These are phyloP conservation scores for Lithobates sylvaticus DNA, from an alignment of 2,797 vertebrate genomes.

Conservation along the genomic window DNA sequence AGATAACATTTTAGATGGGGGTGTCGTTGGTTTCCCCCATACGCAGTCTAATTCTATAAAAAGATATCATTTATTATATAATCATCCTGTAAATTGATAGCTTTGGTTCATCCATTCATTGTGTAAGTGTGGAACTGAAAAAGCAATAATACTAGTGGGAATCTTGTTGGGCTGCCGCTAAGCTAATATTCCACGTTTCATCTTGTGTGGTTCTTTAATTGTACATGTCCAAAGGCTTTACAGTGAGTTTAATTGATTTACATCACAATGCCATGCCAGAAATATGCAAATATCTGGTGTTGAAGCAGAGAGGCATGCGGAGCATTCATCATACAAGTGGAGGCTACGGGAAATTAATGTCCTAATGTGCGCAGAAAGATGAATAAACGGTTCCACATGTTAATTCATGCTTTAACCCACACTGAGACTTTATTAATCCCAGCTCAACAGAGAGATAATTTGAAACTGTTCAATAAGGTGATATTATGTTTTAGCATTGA, in stretches of 20 bases:
- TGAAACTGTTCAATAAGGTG: conserved; percentile 84
- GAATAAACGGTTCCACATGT: conserved; percentile 67
- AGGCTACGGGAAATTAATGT: conserved; percentile 59
- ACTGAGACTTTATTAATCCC: conserved; percentile 81
- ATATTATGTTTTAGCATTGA: conserved; percentile 86
- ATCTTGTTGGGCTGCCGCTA: background rate
- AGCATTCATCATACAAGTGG: conserved; percentile 50
- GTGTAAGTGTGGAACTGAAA: background rate
- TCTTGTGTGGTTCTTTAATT: conserved; percentile 52
- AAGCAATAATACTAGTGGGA: conserved; percentile 12
- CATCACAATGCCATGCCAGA: conserved; percentile 37
- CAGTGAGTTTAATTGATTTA: conserved; percentile 47
- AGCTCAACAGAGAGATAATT: conserved; percentile 81
- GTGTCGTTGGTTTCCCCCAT: background rate
- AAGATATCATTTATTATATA: background rate
- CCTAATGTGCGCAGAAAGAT: conserved; percentile 44
- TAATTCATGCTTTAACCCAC: conserved; percentile 67
- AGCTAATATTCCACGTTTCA: conserved; percentile 38
- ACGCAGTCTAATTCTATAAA: background rate
- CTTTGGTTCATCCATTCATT: background rate
- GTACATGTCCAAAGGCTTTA: conserved; percentile 43
- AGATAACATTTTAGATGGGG: background rate
- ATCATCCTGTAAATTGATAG: background rate
- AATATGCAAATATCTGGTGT: conserved; percentile 48
- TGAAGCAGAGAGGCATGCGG: conserved; percentile 52